Evolutionary conservation across 37 sponge, comb jelly and placozoan species (phyloP).

Genomic region (Corticium candelabrum): DNA sequence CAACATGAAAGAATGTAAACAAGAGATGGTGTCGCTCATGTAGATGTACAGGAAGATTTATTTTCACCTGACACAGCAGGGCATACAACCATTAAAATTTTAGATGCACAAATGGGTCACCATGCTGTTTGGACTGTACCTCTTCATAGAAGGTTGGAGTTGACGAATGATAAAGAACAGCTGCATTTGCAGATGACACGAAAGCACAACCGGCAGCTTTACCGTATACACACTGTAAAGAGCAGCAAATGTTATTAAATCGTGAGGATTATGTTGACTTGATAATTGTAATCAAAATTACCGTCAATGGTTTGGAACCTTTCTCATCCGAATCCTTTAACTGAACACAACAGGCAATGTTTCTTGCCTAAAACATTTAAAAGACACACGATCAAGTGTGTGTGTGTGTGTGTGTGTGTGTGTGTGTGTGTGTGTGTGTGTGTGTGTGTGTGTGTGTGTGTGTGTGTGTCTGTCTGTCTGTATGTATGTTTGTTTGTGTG

Average conservation of each 20-base stretch:
- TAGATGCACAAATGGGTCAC: too few species aligned
- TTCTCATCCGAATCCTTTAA: slow-evolving; percentile 61
- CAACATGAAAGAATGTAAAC: slow-evolving; percentile 83
- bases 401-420: background rate
- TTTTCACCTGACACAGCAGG: slow-evolving; percentile 48
- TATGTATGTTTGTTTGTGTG: too few species aligned
- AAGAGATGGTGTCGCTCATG: slow-evolving; percentile 59
- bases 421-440: too few species aligned
- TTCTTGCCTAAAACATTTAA: slow-evolving; percentile 51
- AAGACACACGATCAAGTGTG: background rate
- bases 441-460: too few species aligned
- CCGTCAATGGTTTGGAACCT: slow-evolving; percentile 28
- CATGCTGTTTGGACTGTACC: too few species aligned
- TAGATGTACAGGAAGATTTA: slow-evolving; percentile 62
- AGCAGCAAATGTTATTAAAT: background rate
- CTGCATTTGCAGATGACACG: slow-evolving; percentile 36
- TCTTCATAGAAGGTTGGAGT: slow-evolving; percentile 74
- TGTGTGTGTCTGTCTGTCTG: too few species aligned
- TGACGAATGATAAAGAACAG: slow-evolving; percentile 69
- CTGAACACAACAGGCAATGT: slow-evolving; percentile 64
- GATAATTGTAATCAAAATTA: slow-evolving; percentile 7
- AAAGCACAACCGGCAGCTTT: slow-evolving; percentile 37
- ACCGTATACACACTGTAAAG: slow-evolving; percentile 64
- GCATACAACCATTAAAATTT: background rate
- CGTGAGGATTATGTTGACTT: too few species aligned